Evolutionary conservation across 2,113 vertebrate genomes (phyloP), one percentile per base, ranked within the genome.

Genomic region (Hemibagrus wyckioides): DNA sequence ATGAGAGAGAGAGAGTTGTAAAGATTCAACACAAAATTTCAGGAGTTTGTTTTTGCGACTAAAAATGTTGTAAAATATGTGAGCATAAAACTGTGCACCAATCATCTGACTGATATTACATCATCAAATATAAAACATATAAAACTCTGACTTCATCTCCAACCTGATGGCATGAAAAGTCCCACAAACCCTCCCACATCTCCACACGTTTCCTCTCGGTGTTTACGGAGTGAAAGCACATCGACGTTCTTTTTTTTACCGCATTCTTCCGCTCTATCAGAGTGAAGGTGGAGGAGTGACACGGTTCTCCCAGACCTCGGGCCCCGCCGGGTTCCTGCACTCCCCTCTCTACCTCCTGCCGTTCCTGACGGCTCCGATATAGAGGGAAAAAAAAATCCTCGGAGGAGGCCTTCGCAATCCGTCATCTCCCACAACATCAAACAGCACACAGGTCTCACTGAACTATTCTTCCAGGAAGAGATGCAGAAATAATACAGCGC

Each of bases 341-440:
- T 86, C 89, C 87, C 89, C 85, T 89, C 59, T 89, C 84, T 59
- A 80, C 90, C 85, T 87, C 89, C 89, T 88, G 91, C 89, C 84
- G 90, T 83, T 90, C 80, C 86, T 89, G 88, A 90, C 86, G 85
- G 65, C 81, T 80, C 84, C 56, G 83, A 90, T 90, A 89, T 83
- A 85, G 82, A 41, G n/a, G n/a, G 65, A 86, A 75, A 36, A 71
- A 52, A 57, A 80, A 39, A 80, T 5, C 6, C 88, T 88, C 89
- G 61, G 82, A 91, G 87, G 89, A 89, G 89, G 86, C 87, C 91
- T 89, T 91, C 88, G 80, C 61, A 90, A 54, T 84, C 91, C 88
- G 90, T 91, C 92, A 90, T 88, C 84, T 90, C 85, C 82, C 56
- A 82, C 67, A 87, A 85, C 88, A 89, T 91, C 84, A 90, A 92